Percentiles rank a stretch among this genome's conserved stretches.
Conservation (phyloP, 2,113 vertebrate species). For the Amia ocellicauda region DNA sequence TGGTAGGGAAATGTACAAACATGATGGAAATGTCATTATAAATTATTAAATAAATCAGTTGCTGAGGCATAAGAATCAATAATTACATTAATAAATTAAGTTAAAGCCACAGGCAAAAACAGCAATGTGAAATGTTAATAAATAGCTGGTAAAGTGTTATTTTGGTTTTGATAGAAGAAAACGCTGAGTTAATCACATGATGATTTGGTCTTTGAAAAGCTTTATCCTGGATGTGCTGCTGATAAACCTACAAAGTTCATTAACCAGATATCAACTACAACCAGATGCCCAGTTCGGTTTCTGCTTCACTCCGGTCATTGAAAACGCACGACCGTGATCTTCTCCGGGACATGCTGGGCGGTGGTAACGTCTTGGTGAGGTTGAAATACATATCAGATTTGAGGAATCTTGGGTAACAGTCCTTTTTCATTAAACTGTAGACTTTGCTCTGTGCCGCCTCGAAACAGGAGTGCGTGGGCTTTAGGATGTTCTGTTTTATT, state of each 20-base stretch:
- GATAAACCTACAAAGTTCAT: too few species aligned
- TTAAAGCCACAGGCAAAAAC: too few species aligned
- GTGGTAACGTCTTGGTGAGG: slow-evolving; percentile 62
- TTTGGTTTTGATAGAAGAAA: slow-evolving; percentile 33
- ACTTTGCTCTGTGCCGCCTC: slow-evolving; percentile 79
- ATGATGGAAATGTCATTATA: not conserved
- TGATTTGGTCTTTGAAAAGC: too few species aligned
- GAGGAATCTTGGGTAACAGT: slow-evolving; percentile 88
- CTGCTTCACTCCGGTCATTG: slow-evolving; percentile 70
- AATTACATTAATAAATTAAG: slow-evolving; percentile 17
- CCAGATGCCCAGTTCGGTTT: slow-evolving; percentile 59
- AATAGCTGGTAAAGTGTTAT: too few species aligned
- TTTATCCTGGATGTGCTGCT: too few species aligned
- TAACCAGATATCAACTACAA: slow-evolving; percentile 45
- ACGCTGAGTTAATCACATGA: too few species aligned
- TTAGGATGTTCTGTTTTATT: slow-evolving; percentile 69
- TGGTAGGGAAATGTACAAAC: not conserved
- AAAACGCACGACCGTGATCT: slow-evolving; percentile 86
- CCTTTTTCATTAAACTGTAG: slow-evolving; percentile 89
- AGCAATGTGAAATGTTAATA: too few species aligned
- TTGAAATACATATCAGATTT: slow-evolving; percentile 76
- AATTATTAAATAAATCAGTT: slow-evolving; percentile 15
- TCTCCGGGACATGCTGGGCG: slow-evolving; percentile 65
- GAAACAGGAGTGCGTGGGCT: slow-evolving; percentile 73
- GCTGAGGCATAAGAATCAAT: slow-evolving; percentile 11